Conservation (phyloP, 2,888 invertebrate genomes). For the Ormyrus thymus region DNA sequence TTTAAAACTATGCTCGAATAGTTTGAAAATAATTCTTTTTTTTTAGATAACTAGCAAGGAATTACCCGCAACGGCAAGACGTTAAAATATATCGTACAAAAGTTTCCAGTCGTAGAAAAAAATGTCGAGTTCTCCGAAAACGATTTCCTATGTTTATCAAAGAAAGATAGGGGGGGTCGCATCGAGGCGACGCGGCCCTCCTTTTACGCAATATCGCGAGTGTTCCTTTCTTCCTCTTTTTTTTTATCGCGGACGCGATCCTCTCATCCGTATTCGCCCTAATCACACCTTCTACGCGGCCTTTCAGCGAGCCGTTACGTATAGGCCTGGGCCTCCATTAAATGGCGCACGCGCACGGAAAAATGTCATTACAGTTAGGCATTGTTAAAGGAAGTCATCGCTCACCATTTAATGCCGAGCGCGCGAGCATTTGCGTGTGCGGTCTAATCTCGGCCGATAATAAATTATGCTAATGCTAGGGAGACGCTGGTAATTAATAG, state of each 20-base stretch:
- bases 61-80: no score
- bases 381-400: conserved; percentile 53
- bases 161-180: no score
- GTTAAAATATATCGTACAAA: no score
- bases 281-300: conserved; percentile 39
- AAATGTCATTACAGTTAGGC: conserved; percentile 55
- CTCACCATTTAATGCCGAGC: conserved; percentile 43
- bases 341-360: conserved; percentile 51
- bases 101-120: no score
- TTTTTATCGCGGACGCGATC: conserved; percentile 17
- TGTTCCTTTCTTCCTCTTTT: background rate
- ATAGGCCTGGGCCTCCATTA: conserved; percentile 24
- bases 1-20: no score
- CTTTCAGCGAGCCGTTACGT: conserved; percentile 51
- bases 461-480: conserved; percentile 45
- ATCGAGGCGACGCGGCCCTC: background rate
- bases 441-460: conserved; percentile 39
- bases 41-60: background rate
- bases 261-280: conserved; percentile 35
- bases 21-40: background rate
- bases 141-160: no score
- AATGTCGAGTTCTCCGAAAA: no score
- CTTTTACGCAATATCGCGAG: background rate
- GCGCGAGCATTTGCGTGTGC: conserved; percentile 30
- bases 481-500: conserved; percentile 34